Evolutionary conservation across 2,888 invertebrate species (phyloP).

Genomic region (Rhagonycha fulva): DNA sequence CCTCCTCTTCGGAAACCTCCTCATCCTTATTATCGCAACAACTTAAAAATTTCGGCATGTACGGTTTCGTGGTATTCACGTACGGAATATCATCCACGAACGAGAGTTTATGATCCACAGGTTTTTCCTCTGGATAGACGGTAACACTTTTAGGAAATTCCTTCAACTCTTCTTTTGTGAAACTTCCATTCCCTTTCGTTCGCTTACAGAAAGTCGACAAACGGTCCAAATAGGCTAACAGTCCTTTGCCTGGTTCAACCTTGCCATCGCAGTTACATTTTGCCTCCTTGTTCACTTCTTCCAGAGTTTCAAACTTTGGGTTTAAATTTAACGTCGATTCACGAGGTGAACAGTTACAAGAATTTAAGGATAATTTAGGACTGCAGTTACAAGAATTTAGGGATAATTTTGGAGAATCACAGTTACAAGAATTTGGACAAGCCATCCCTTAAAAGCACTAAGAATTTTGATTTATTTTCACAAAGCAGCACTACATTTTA

Average conservation of each 20-base stretch:
- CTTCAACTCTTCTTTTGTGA: not conserved
- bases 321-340: not conserved
- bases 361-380: too few species aligned
- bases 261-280: not conserved
- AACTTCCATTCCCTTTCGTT: not conserved
- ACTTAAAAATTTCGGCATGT: conserved; percentile 4
- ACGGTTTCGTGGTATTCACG: not conserved
- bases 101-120: conserved; percentile 11
- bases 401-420: too few species aligned
- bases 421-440: not conserved
- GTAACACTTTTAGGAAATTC: conserved; percentile 2
- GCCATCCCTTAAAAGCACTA: not conserved
- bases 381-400: too few species aligned
- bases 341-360: too few species aligned
- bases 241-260: conserved; percentile 17
- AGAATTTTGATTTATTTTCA: not conserved
- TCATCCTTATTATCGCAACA: not conserved
- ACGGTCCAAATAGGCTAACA: conserved; percentile 10
- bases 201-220: conserved; percentile 12
- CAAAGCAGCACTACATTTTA: not conserved
- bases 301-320: not conserved
- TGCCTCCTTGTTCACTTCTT: not conserved
- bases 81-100: conserved; percentile 24
- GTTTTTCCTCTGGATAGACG: conserved; percentile 3
- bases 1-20: not conserved